Percentiles rank a stretch among this genome's conserved stretches.
Evolutionary conservation across 2,888 invertebrate genomes (phyloP).

Genomic region (Hoplodrina ambigua): DNA sequence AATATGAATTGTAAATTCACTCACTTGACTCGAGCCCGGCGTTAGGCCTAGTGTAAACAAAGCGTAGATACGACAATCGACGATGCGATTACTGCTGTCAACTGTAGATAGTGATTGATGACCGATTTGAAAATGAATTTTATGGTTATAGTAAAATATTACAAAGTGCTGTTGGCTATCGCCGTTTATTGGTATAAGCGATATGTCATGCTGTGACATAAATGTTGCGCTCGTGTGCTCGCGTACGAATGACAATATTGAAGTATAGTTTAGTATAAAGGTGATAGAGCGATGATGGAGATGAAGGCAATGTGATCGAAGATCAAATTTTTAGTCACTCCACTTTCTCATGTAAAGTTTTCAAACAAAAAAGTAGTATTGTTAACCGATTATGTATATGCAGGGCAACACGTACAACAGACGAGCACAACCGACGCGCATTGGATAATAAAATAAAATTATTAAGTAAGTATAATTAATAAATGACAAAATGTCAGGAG

Average conservation of each 20-base stretch:
- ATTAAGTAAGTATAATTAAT: background rate
- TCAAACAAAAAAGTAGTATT: too few relatives aligned
- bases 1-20: constrained; percentile 36
- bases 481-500: constrained; percentile 1
- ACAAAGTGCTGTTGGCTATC: constrained; percentile 32
- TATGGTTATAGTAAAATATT: constrained; percentile 39
- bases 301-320: background rate
- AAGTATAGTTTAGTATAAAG: background rate
- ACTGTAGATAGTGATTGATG: constrained; percentile 57
- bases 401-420: too few relatives aligned
- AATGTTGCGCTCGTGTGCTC: background rate
- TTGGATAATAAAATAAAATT: background rate
- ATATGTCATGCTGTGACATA: constrained; percentile 25
- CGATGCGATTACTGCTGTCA: constrained; percentile 51
- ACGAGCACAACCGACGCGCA: too few relatives aligned
- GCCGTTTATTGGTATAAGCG: constrained; percentile 23
- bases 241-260: background rate
- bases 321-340: background rate
- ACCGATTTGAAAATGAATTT: constrained; percentile 52
- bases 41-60: constrained; percentile 53
- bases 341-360: too few relatives aligned
- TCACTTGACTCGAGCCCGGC: constrained; percentile 9
- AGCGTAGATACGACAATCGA: constrained; percentile 54
- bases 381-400: too few relatives aligned
- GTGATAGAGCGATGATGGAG: background rate